These are phyloP conservation scores for Molossus alvarezi DNA, from an alignment of 2,797 vertebrate species.

Conservation along the genomic window DNA sequence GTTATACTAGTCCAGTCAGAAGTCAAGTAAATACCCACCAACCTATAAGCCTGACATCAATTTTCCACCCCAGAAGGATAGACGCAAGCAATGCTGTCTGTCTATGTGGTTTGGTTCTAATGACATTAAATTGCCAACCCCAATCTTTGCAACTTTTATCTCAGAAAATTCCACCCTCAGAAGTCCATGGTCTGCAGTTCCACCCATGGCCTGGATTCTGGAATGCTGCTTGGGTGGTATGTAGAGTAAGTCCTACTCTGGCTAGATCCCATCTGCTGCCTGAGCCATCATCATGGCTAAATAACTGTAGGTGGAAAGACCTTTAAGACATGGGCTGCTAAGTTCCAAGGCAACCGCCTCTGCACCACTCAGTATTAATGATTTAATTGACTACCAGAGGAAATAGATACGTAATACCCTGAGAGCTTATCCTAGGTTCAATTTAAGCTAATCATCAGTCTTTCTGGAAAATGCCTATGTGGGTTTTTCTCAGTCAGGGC, in stretches of 20 bases:
- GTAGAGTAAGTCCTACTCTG: background rate
- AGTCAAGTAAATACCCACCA: background rate
- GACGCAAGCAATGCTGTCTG: background rate
- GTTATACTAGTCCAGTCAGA: background rate
- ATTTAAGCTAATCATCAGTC: conserved; percentile 83
- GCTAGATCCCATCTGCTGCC: background rate
- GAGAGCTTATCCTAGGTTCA: conserved; percentile 76
- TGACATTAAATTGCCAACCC: conserved; percentile 58
- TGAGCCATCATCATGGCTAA: background rate
- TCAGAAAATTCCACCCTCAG: conserved; percentile 40
- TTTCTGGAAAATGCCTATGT: conserved; percentile 86
- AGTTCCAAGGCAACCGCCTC: background rate
- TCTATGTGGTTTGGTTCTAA: conserved; percentile 62
- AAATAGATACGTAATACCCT: conserved; percentile 78
- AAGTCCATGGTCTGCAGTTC: background rate
- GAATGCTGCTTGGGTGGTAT: conserved; percentile 70
- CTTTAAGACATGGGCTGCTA: background rate
- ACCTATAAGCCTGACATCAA: background rate
- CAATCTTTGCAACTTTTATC: conserved; percentile 65
- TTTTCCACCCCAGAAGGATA: conserved; percentile 29
- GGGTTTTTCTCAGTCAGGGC: conserved; percentile 83
- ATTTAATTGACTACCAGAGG: conserved; percentile 79
- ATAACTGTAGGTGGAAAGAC: background rate
- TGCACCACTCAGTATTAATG: conserved; percentile 72
- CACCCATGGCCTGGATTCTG: conserved; percentile 25